These are phyloP conservation scores for Pygathrix nemaeus DNA, from an alignment of 2,113 vertebrate species.

Conservation along the genomic window DNA sequence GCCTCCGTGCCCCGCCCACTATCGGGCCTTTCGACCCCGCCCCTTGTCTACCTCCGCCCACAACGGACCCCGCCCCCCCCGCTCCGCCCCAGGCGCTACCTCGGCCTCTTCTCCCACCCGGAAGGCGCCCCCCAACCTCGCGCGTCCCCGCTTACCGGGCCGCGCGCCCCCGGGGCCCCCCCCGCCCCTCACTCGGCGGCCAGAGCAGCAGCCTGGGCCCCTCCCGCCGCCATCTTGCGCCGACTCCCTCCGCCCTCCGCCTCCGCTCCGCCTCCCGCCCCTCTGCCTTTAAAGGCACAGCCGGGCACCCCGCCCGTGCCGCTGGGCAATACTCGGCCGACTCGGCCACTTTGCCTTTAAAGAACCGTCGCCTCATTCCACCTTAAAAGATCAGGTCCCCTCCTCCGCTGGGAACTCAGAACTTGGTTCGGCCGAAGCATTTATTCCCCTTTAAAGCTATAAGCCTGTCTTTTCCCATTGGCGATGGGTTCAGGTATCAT, in stretches of 20 bases:
- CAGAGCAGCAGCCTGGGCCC: slow-evolving; percentile 68
- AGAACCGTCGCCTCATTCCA: background rate
- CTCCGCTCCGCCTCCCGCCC: slow-evolving; percentile 62
- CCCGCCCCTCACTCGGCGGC: slow-evolving; percentile 68
- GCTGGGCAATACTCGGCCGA: slow-evolving; percentile 58
- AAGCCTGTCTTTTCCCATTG: slow-evolving; percentile 46
- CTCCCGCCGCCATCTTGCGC: slow-evolving; percentile 79
- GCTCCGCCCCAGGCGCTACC: slow-evolving; percentile 42
- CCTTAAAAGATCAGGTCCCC: slow-evolving; percentile 64
- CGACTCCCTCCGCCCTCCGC: slow-evolving; percentile 71
- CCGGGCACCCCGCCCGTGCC: slow-evolving; percentile 5
- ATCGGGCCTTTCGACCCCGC: background rate
- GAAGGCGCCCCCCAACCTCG: no score
- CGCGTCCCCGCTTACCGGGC: no score
- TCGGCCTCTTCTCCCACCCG: slow-evolving; percentile 22
- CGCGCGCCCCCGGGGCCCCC: no score
- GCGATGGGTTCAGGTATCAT: background rate
- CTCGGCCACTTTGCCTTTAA: slow-evolving; percentile 71
- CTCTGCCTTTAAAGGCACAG: slow-evolving; percentile 63
- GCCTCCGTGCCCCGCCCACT: background rate
- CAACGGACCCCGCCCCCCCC: slow-evolving; percentile 55
- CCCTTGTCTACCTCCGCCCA: slow-evolving; percentile 40
- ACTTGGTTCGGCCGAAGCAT: background rate
- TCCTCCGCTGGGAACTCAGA: background rate
- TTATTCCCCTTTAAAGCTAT: slow-evolving; percentile 70